Conservation (phyloP, 2,797 vertebrate genomes). For the Chelmon rostratus region DNA sequence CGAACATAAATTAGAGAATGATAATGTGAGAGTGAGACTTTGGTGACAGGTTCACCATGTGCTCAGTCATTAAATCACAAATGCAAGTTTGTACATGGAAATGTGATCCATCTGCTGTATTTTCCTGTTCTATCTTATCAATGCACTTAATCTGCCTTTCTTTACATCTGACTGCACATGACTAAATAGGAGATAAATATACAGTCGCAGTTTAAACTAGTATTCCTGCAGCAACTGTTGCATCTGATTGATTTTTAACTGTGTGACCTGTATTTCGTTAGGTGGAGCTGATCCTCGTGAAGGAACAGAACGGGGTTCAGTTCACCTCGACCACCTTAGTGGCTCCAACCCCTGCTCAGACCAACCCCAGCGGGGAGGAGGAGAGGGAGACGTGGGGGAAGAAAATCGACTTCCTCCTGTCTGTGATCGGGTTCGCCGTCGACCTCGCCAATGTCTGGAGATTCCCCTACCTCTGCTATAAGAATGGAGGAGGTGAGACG, state of each 20-base stretch:
- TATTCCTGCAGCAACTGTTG: not conserved
- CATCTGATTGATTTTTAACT: not conserved
- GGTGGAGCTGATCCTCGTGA: slow-evolving; percentile 92
- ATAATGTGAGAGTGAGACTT: not conserved
- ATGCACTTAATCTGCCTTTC: not conserved
- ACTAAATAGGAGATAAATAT: not conserved
- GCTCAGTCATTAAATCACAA: slow-evolving; percentile 3
- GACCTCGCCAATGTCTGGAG: slow-evolving; percentile 95
- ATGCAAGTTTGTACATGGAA: not conserved
- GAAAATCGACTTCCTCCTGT: slow-evolving; percentile 94
- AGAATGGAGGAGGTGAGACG: slow-evolving; percentile 92
- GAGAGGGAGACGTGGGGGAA: slow-evolving; percentile 93
- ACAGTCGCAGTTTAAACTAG: not conserved
- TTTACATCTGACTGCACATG: not conserved
- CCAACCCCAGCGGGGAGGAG: slow-evolving; percentile 73
- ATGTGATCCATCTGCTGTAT: not conserved
- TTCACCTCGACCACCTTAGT: slow-evolving; percentile 89
- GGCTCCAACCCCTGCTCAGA: slow-evolving; percentile 76
- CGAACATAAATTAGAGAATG: too few species aligned
- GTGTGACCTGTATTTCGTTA: slow-evolving; percentile 17
- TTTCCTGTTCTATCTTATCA: not conserved
- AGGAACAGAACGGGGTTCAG: slow-evolving; percentile 93
- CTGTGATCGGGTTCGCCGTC: slow-evolving; percentile 93
- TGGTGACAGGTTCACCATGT: not conserved
- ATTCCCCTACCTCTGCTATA: slow-evolving; percentile 95